These are phyloP conservation scores for Triplophysa dalaica DNA, from an alignment of 2,113 vertebrate species.

Conservation along the genomic window DNA sequence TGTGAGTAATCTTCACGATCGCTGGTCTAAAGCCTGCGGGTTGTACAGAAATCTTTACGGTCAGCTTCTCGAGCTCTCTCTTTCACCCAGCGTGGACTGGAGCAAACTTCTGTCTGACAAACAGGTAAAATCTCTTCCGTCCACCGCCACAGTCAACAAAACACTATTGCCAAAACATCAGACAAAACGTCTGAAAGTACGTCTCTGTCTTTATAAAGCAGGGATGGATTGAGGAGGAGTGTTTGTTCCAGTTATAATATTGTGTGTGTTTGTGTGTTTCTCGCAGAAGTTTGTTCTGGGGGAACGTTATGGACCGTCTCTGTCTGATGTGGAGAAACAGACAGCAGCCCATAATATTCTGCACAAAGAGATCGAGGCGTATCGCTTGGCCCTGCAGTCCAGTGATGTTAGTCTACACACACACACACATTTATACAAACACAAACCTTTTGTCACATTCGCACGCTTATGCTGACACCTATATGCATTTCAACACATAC, in stretches of 20 bases:
- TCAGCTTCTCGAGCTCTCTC: constrained; percentile 66
- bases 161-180: too few species aligned
- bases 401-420: constrained; percentile 31
- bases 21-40: constrained; percentile 80
- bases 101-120: constrained; percentile 81
- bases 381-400: constrained; percentile 76
- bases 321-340: constrained; percentile 88
- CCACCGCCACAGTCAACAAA: too few species aligned
- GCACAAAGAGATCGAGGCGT: constrained; percentile 88
- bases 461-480: too few species aligned
- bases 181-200: not conserved
- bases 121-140: constrained; percentile 70
- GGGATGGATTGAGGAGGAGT: not conserved
- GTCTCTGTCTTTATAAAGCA: not conserved
- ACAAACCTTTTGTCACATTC: not conserved
- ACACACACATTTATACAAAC: constrained; percentile 66
- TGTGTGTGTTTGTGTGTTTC: constrained; percentile 50
- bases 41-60: constrained; percentile 85
- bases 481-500: not conserved
- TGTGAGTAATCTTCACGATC: constrained; percentile 86
- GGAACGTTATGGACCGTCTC: constrained; percentile 74
- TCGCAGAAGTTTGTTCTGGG: constrained; percentile 75
- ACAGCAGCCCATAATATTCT: constrained; percentile 89
- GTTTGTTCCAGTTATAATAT: not conserved
- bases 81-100: constrained; percentile 81